These are phyloP conservation scores for Sebastes kiyomatsui DNA, from an alignment of 2,797 vertebrate genomes.

Conservation along the genomic window DNA sequence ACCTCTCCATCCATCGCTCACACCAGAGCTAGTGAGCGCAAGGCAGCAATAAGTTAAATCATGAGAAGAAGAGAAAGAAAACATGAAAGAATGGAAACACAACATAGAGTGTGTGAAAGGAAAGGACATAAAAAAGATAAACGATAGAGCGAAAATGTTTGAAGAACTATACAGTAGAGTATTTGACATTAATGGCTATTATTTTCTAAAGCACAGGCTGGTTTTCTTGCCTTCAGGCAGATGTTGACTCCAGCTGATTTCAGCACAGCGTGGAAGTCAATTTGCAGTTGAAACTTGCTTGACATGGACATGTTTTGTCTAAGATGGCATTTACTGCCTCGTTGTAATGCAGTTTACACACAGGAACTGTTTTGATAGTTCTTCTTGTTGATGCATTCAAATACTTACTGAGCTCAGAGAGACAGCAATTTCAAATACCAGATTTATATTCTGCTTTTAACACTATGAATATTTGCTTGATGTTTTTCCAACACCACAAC, in stretches of 20 bases:
- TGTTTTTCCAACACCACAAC: background rate
- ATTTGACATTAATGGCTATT: background rate
- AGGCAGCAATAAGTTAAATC: constrained; percentile 77
- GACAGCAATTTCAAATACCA: background rate
- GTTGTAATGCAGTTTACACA: background rate
- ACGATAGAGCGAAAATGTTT: background rate
- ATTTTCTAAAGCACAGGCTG: background rate
- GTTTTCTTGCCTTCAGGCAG: background rate
- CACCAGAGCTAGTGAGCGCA: constrained; percentile 87
- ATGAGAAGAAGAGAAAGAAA: constrained; percentile 39
- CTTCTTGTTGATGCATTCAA: background rate
- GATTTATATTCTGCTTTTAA: background rate
- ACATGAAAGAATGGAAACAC: constrained; percentile 32
- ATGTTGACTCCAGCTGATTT: background rate
- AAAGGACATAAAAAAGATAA: background rate
- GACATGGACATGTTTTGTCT: background rate
- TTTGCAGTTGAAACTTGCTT: background rate
- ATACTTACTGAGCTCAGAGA: accelerated
- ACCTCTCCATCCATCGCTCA: constrained; percentile 88
- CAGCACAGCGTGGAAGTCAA: background rate
- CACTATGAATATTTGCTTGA: background rate
- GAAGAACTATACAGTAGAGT: background rate
- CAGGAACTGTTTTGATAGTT: background rate
- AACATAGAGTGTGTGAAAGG: background rate
- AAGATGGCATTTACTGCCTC: background rate